Percentiles rank a stretch among this genome's conserved stretches.
These are phyloP conservation scores for Mus spicilegus DNA, from an alignment of 2,113 vertebrate genomes.

Conservation along the genomic window DNA sequence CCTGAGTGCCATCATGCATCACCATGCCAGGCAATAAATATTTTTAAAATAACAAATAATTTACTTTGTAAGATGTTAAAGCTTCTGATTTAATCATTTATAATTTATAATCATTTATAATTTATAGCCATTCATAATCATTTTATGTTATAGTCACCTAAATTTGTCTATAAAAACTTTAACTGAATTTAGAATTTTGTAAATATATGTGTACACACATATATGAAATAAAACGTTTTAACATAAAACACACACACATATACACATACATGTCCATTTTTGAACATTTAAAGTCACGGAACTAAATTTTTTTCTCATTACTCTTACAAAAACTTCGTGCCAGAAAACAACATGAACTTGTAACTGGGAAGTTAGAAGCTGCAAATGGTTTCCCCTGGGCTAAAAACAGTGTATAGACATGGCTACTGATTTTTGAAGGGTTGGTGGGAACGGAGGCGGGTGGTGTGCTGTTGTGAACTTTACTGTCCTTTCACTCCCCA, in stretches of 20 bases:
- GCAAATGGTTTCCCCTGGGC: neutral
- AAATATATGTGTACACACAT: neutral
- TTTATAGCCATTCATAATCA: neutral
- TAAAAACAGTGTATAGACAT: neutral
- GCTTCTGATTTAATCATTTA: conserved; percentile 11
- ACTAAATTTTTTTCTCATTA: neutral
- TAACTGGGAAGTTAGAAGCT: neutral
- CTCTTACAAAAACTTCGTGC: neutral
- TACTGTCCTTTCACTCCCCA: neutral
- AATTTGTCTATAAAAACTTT: conserved; percentile 1
- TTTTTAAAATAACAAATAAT: neutral
- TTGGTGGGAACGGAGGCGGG: neutral
- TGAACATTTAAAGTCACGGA: neutral
- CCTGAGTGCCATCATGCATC: neutral
- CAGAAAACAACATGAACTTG: neutral
- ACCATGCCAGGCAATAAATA: neutral
- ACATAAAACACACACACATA: neutral
- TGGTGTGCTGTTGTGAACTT: neutral
- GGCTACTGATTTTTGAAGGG: neutral
- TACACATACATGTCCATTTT: neutral
- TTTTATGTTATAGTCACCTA: neutral
- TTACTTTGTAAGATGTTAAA: conserved; percentile 1
- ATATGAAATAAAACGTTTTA: neutral
- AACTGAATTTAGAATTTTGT: conserved; percentile 37
- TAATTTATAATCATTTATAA: neutral